A percentile compares a stretch with the other conserved stretches of the same genome.
These are phyloP conservation scores for Suillia variegata DNA, from an alignment of 2,888 invertebrate species.

Conservation along the genomic window DNA sequence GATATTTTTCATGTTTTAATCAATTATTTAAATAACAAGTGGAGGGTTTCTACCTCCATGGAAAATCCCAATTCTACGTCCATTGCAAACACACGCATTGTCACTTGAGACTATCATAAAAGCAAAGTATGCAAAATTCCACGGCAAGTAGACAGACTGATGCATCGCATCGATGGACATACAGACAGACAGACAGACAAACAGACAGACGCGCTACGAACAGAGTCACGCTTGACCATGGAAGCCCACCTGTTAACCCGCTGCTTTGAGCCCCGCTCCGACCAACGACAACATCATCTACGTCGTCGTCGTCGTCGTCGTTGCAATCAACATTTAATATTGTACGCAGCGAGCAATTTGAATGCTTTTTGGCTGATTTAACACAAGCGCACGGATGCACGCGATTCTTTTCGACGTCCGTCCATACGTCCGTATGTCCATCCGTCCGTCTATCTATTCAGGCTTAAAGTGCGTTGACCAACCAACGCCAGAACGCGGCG, in stretches of 20 bases:
- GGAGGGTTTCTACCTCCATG: too few relatives aligned
- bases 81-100: slow-evolving; percentile 21
- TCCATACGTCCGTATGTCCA: too few relatives aligned
- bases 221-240: slow-evolving; percentile 9
- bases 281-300: slow-evolving; percentile 1
- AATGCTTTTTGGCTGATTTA: slow-evolving; percentile 7
- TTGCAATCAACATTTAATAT: slow-evolving; percentile 35
- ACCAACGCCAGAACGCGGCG: background rate
- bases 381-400: too few relatives aligned
- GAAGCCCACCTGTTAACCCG: slow-evolving; percentile 6
- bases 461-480: background rate
- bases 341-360: slow-evolving; percentile 14
- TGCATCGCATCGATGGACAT: slow-evolving; percentile 15
- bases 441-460: too few relatives aligned
- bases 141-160: slow-evolving; percentile 24
- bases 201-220: slow-evolving; percentile 10
- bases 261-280: background rate
- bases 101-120: slow-evolving; percentile 53
- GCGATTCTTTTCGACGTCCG: too few relatives aligned
- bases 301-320: slow-evolving; percentile 4
- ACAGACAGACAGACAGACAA: slow-evolving; percentile 4
- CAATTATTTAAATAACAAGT: too few relatives aligned
- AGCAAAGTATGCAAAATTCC: slow-evolving; percentile 29
- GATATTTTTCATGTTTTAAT: too few relatives aligned
- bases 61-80: too few relatives aligned